Conservation (phyloP, 2,113 vertebrate genomes). For the Alouatta palliata region DNA sequence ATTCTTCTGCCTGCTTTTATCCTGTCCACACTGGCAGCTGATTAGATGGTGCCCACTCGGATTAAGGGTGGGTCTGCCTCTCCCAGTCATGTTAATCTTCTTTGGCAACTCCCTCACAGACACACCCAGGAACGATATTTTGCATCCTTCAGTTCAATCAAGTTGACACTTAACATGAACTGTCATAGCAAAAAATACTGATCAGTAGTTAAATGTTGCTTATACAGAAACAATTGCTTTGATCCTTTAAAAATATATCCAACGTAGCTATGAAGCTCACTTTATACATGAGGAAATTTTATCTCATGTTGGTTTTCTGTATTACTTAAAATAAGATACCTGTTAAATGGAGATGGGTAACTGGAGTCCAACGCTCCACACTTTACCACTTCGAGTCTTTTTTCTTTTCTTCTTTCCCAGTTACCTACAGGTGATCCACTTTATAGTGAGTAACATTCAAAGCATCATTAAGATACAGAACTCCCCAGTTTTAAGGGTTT, state of each 20-base stretch:
- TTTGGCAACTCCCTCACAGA: no score
- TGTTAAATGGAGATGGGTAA: neutral
- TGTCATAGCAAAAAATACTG: neutral
- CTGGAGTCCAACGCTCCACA: neutral
- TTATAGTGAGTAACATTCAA: constrained; percentile 44
- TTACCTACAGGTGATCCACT: neutral
- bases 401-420: neutral
- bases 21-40: no score
- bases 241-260: neutral
- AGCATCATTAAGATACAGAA: constrained; percentile 29
- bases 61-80: no score
- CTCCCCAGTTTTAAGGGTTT: neutral
- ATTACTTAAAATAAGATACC: neutral
- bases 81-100: no score
- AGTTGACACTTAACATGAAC: no score
- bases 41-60: no score
- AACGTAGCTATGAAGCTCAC: neutral
- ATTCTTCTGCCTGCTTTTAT: no score
- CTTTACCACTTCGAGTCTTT: neutral
- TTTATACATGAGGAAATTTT: neutral
- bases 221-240: accelerated
- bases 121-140: no score
- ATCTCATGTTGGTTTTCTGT: neutral
- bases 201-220: neutral
- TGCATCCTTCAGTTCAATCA: no score